Percentiles rank a stretch among this genome's conserved stretches.
phyloP scores from a whole-genome alignment of 2,797 vertebrate genomes.

The Coilia nasus region DNA sequence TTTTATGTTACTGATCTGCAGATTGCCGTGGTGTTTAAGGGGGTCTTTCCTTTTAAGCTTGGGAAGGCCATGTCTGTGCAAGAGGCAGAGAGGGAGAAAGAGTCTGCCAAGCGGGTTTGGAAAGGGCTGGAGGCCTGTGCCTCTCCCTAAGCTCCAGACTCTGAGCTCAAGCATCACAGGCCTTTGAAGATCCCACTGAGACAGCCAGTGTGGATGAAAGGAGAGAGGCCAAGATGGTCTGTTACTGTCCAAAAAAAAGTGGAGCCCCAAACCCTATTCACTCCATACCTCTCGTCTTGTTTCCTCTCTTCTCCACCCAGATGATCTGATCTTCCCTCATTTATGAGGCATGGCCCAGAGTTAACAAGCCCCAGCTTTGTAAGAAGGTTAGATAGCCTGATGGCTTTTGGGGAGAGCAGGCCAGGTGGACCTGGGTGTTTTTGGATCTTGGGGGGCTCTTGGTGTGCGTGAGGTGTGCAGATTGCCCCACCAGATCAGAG shows the following conservation, averaged over 20 bases:
- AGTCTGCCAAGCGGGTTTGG: constrained; percentile 10
- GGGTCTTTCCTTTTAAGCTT: not conserved
- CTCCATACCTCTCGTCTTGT: not conserved
- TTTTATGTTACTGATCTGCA: constrained; percentile 20
- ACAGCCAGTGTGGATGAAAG: not conserved
- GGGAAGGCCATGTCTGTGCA: not conserved
- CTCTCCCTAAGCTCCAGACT: constrained; percentile 14
- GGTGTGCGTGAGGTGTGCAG: constrained; percentile 1
- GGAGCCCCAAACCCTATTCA: not conserved
- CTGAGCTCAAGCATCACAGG: constrained; percentile 10
- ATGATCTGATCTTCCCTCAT: constrained; percentile 18
- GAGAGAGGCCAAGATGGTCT: not conserved
- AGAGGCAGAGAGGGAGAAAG: not conserved
- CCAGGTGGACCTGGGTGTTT: constrained; percentile 9
- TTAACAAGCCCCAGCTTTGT: constrained; percentile 34
- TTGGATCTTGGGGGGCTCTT: not conserved
- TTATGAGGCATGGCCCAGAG: constrained; percentile 15
- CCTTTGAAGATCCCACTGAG: constrained; percentile 28
- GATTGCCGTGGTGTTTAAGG: not conserved
- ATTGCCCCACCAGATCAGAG: constrained; percentile 31
- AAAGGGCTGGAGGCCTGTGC: constrained; percentile 15
- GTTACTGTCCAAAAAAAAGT: not conserved
- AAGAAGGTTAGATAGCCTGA: constrained; percentile 9
- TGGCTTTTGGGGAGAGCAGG: constrained; percentile 19
- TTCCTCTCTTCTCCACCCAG: constrained; percentile 23